phyloP scores from a whole-genome alignment of 2,113 vertebrate genomes.

The Pelodiscus sinensis region DNA sequence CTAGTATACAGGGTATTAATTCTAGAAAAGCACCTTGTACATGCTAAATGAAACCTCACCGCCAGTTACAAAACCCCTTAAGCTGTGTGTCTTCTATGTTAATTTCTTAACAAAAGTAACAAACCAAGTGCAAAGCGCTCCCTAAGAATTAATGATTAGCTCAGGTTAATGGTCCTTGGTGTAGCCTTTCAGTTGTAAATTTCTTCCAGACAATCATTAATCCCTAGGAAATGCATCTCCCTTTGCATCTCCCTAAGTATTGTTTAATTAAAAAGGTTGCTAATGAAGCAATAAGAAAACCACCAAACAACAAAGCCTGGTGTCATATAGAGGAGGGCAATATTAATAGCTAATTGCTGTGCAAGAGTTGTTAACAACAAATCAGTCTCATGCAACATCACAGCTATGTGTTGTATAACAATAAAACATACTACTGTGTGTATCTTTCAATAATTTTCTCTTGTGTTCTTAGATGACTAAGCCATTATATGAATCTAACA shows the following conservation, averaged over 20 bases:
- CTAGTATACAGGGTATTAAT: background rate
- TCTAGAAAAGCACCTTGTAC: background rate
- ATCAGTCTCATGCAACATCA: background rate
- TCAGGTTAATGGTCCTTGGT: background rate
- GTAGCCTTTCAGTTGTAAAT: background rate
- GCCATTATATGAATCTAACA: background rate
- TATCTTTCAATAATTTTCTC: background rate
- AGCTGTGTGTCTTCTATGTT: background rate
- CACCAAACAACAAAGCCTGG: background rate
- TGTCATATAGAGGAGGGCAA: background rate
- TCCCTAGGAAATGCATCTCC: background rate
- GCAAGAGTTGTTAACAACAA: background rate
- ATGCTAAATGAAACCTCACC: background rate
- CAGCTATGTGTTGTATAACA: background rate
- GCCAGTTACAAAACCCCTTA: background rate
- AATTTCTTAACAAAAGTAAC: background rate
- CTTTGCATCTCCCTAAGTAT: background rate
- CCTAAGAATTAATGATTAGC: background rate
- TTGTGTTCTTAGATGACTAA: background rate
- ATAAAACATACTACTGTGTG: background rate
- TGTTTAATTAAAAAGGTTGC: background rate
- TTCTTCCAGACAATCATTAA: background rate
- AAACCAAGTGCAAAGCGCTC: background rate
- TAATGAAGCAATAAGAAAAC: background rate
- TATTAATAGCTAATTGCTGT: background rate